Base-by-base conservation (phyloP, 1,140 invertebrate genomes). In the Aphis craccivora region DNA sequence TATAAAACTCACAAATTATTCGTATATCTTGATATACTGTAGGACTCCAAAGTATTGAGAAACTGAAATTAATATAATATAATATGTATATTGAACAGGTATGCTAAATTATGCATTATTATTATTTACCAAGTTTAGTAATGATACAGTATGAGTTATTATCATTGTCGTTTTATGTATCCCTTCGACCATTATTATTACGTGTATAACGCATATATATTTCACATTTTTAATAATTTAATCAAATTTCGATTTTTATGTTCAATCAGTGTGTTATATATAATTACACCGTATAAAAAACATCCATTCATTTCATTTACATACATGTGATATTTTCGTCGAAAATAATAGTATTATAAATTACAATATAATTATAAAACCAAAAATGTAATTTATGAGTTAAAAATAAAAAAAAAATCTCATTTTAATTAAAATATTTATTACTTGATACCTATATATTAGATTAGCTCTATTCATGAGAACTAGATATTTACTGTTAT, bases 241-340 rank as follows among this genome's bases (percentile, higher is more conserved):
- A 76, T 76, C 60, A 76, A 18, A 76, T 76, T 76, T 76, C 60
- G 60, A 76, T 76, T 76, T 76, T 76, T 76, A 76, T 76, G 60
- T 76, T 76, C n/a, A 76, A 76, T 76, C 30, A 76, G 60, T 5
- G 30, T 35, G n/a, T 18, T 76, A 20, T 76, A 18, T 18, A n/a
- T n/a, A 35, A 76, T n/a, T 76, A n/a, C 14, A 76, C 30, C 60
- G 4, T n/a, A 76, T 76, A 76, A 76, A 76, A 60, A 30, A 14
- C n/a, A 76, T 18, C 5, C 30, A 20, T 35, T 76, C 30, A 76
- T n/a, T 76, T n/a, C n/a, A 18, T 20, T 5, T 35, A 20, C 60
- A 76, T n/a, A n/a, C 4, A 76, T n/a, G 60, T 76, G 14, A n/a
- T 76, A 35, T 76, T n/a, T 76, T 20, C 2, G 4, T 18, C 4